Evolutionary conservation across 2,888 invertebrate genomes (phyloP), one percentile per base, ranked within the genome.

Genomic region (Ophioninae sp.): DNA sequence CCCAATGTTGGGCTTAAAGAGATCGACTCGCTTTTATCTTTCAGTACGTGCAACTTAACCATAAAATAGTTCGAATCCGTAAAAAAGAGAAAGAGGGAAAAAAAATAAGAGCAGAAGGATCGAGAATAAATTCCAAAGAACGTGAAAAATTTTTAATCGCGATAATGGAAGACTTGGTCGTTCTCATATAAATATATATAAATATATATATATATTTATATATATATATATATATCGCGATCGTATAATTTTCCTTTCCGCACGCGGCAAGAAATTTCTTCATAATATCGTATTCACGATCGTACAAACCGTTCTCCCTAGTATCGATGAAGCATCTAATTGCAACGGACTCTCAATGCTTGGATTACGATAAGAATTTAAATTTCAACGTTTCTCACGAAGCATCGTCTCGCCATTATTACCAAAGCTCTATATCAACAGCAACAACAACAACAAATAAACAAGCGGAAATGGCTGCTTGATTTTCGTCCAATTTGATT

Each of bases 161-260:
- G 81, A 81, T 77, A 81, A 81, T 77, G 81, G 61, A 77, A 76
- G 67, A 70, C 70, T 72, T 41, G 50, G 37, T 23, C 23, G 56
- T 81, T 65, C 70, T 44, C 50, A 21, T n/a, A n/a, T n/a, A n/a
- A n/a, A n/a, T n/a, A n/a, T n/a, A n/a, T n/a, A n/a, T n/a, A n/a
- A n/a, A n/a, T n/a, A n/a, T n/a, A n/a, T n/a, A n/a, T n/a, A n/a
- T n/a, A n/a, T n/a, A n/a, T n/a, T n/a, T n/a, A n/a, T n/a, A 44
- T 30, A 23, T 70, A 77, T 30, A 69, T 50, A 80, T 56, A 70
- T 59, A 75, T 30, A 75, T 50, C 2, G 10, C 50, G 62, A 78
- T 57, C 20, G 56, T 69, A 80, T 69, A 75, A 74, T 69, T 80
- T 69, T 56, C 41, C 64, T 23, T 50, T 6, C 64, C 50, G 56